These are phyloP conservation scores for Melanotaenia boesemani DNA, from an alignment of 2,797 vertebrate species.

Conservation along the genomic window DNA sequence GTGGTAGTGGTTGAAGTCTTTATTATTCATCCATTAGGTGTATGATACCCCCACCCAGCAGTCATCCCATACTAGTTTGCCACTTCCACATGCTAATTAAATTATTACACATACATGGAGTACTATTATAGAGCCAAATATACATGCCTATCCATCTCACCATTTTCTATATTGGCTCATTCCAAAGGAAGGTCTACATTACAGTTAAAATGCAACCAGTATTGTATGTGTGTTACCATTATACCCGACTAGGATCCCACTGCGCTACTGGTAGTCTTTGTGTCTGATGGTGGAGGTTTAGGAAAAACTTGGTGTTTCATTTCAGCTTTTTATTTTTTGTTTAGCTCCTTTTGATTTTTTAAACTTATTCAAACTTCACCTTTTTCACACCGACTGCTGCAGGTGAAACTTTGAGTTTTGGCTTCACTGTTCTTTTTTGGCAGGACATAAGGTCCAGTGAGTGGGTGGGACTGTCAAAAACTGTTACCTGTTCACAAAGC, in stretches of 20 bases:
- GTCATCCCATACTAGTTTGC: background rate
- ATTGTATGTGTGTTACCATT: background rate
- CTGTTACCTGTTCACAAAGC: conserved; percentile 60
- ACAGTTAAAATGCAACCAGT: too few species aligned
- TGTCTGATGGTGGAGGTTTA: conserved; percentile 13
- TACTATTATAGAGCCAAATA: conserved; percentile 19
- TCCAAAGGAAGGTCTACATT: too few species aligned
- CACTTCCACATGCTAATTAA: conserved; percentile 24
- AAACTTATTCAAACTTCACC: conserved; percentile 4
- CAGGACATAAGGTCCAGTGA: conserved; percentile 47
- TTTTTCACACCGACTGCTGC: background rate
- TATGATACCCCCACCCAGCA: background rate
- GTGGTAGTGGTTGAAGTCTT: conserved; percentile 14
- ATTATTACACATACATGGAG: conserved; percentile 36
- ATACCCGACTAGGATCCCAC: background rate
- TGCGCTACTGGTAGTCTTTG: conserved; percentile 41
- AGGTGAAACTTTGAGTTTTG: too few species aligned
- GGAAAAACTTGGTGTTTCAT: background rate
- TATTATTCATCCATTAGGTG: conserved; percentile 33
- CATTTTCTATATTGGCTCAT: too few species aligned
- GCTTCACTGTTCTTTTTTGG: conserved; percentile 18
- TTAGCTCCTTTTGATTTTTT: background rate
- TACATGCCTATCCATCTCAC: background rate
- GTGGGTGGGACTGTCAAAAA: conserved; percentile 68
- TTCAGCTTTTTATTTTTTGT: background rate